phyloP scores from a whole-genome alignment of 1,140 invertebrate species.

The Sitophilus oryzae region DNA sequence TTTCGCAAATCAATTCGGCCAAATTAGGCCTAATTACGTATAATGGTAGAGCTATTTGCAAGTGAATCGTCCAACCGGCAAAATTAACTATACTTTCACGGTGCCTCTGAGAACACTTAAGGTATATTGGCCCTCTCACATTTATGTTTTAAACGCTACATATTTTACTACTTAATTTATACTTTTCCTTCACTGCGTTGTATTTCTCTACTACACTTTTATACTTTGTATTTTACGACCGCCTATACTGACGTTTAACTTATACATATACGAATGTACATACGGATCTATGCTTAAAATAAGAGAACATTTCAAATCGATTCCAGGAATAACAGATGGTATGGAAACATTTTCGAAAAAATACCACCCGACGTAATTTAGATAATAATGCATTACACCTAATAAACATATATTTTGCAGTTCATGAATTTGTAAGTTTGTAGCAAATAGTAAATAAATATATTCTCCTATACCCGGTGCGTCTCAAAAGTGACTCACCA shows the following conservation, averaged over 20 bases:
- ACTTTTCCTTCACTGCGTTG: slow-evolving; percentile 5
- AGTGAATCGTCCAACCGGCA: slow-evolving; percentile 12
- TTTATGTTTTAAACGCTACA: slow-evolving; percentile 19
- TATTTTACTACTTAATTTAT: slow-evolving; percentile 22
- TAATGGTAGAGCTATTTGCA: slow-evolving; percentile 26
- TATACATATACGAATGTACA: too few species aligned
- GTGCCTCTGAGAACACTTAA: slow-evolving; percentile 19
- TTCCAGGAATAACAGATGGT: neutral
- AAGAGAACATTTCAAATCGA: neutral
- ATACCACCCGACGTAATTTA: too few species aligned
- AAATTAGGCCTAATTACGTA: slow-evolving; percentile 26
- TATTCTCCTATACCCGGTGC: too few species aligned
- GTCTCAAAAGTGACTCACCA: too few species aligned
- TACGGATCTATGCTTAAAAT: neutral
- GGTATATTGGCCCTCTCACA: slow-evolving; percentile 10
- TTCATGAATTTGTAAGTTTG: too few species aligned
- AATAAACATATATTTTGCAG: too few species aligned
- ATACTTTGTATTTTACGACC: neutral
- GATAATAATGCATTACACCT: too few species aligned
- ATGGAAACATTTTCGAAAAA: too few species aligned
- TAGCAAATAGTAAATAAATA: too few species aligned
- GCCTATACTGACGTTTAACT: neutral
- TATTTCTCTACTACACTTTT: neutral
- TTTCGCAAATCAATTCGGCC: slow-evolving; percentile 22
- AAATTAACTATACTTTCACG: slow-evolving; percentile 18